Base-by-base conservation (phyloP, 2,113 vertebrate genomes). In the Atractosteus spatula region DNA sequence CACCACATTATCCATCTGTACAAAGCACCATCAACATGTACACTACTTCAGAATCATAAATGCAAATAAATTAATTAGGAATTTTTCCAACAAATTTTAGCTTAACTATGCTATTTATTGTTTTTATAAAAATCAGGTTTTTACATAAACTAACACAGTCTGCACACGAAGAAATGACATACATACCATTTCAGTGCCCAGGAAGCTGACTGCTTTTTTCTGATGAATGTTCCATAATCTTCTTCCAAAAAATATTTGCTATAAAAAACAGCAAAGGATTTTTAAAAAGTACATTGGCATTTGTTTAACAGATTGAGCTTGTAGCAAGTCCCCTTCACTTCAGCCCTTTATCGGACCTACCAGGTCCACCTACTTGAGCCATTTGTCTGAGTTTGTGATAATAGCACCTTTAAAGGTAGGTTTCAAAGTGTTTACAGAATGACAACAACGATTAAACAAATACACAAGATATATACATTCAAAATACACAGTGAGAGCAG, bases 131-230 rank as follows among this genome's bases (percentile, higher is more conserved):
- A 55, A 11, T 17, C 29, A 56, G 54, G 16, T 41, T 56, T 57
- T 69, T 3, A 12, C n/a, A 56, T 69, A 13, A 69, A 17, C 47
- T 56, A 57, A 17, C 41, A 7, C 10, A 42, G 7, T 7, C 41
- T 61, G 29, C 8, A 5, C 29, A 14, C 3, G 16, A 66, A 65
- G 16, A 41, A 16, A n/a, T 11, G 8, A 44, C 13, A 59, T 14
- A 70, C 51, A 44, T 82, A 99, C 97, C 97, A 99, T 87, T 96
- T 98, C 82, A 98, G 87, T 70, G 97, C 97, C 97, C 97, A 99
- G 2, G 96, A 95, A 1, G 91, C 93, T 57, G 97, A 99, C 2
- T 99, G 97, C 75, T 94, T 95, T 80, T 97, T 98, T 77, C 97
- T 90, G 84, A 99, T 92, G 0, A 86, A 86, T 66, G 89, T 85